Percentiles rank a stretch among this genome's conserved stretches.
These are phyloP conservation scores for Xanthorhoe spadicearia DNA, from an alignment of 2,888 invertebrate species.

Conservation along the genomic window DNA sequence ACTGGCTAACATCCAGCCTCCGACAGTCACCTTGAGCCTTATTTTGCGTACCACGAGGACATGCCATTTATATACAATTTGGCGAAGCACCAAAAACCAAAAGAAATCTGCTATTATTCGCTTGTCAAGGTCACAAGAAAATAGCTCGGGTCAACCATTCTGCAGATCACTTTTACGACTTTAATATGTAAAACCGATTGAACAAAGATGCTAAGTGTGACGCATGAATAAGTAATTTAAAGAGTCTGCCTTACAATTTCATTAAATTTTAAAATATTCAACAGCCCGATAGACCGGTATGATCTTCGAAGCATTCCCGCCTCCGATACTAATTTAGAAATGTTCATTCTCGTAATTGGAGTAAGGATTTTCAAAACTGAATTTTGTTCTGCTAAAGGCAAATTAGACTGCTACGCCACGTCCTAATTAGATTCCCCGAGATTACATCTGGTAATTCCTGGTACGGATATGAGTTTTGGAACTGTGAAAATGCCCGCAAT, in stretches of 20 bases:
- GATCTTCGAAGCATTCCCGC: conserved; percentile 18
- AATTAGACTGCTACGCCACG: conserved; percentile 35
- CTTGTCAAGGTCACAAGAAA: conserved; percentile 53
- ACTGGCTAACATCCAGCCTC: conserved; percentile 56
- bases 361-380: conserved; percentile 29
- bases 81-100: conserved; percentile 52
- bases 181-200: conserved; percentile 31
- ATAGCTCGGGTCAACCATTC: conserved; percentile 48
- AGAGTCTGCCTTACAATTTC: conserved; percentile 23
- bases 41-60: conserved; percentile 45
- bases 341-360: conserved; percentile 28
- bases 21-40: conserved; percentile 46
- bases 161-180: conserved; percentile 27
- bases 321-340: conserved; percentile 29
- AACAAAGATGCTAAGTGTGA: conserved; percentile 31
- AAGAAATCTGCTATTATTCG: conserved; percentile 40
- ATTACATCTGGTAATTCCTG: conserved; percentile 41
- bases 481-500: conserved; percentile 40
- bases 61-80: conserved; percentile 44
- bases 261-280: conserved; percentile 20
- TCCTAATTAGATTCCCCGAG: conserved; percentile 36
- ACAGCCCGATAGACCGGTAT: conserved; percentile 22
- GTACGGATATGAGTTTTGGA: conserved; percentile 45
- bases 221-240: conserved; percentile 35
- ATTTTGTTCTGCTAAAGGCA: conserved; percentile 30